Percentiles rank a stretch among this genome's conserved stretches.
These are phyloP conservation scores for Sinocyclocheilus anshuiensis DNA, from an alignment of 2,113 vertebrate genomes.

Conservation along the genomic window DNA sequence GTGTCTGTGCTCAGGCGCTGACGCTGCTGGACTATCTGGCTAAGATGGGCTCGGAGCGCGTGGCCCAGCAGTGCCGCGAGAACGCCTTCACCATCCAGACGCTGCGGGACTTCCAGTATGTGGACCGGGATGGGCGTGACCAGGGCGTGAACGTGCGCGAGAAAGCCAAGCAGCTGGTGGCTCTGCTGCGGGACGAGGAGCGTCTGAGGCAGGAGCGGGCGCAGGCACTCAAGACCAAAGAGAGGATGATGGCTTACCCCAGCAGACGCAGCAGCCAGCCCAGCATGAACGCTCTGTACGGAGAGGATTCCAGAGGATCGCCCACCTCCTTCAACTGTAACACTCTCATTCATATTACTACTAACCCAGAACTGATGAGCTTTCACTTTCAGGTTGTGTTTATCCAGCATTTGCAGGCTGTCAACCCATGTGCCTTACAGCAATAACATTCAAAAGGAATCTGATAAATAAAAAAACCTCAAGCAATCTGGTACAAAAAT, in stretches of 20 bases:
- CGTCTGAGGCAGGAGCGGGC: constrained; percentile 87
- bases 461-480: too few species aligned
- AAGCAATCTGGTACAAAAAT: too few species aligned
- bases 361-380: too few species aligned
- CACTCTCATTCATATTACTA: too few species aligned
- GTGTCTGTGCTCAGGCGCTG: constrained; percentile 74
- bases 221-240: constrained; percentile 91
- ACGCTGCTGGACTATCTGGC: constrained; percentile 94
- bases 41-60: constrained; percentile 93
- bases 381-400: too few species aligned
- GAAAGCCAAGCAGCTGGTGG: constrained; percentile 92
- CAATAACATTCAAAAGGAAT: too few species aligned
- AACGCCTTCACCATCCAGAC: constrained; percentile 95
- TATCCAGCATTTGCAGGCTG: too few species aligned
- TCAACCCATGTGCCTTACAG: too few species aligned
- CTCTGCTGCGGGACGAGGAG: constrained; percentile 90
- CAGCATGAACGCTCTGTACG: constrained; percentile 78
- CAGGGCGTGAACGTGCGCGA: constrained; percentile 95
- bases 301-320: constrained; percentile 85
- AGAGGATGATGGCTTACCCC: constrained; percentile 86
- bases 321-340: constrained; percentile 86
- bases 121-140: constrained; percentile 92
- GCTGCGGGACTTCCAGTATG: constrained; percentile 91
- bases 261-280: constrained; percentile 78
- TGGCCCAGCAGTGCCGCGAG: constrained; percentile 93